phyloP scores from a whole-genome alignment of 1,140 invertebrate species.

The Ceratosolen solmsi region DNA sequence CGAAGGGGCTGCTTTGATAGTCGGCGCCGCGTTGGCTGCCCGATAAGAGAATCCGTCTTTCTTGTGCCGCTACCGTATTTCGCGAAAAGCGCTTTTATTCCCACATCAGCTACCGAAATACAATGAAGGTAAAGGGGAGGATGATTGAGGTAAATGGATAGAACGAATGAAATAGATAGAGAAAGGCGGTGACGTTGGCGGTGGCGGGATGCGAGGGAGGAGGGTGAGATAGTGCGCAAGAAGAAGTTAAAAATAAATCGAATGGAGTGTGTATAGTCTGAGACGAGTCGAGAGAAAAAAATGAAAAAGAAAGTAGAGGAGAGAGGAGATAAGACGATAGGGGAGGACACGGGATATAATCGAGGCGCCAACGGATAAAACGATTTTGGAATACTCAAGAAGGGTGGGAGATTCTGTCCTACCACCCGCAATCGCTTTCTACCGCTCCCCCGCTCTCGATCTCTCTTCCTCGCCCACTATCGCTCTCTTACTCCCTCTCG shows the following conservation, averaged over 20 bases:
- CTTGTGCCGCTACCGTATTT: constrained; percentile 50
- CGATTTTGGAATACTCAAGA: constrained; percentile 35
- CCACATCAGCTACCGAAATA: constrained; percentile 41
- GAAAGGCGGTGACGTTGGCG: background rate
- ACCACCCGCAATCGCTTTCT: too few relatives aligned
- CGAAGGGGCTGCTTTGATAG: constrained; percentile 47
- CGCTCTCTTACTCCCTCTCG: background rate
- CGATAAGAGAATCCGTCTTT: constrained; percentile 57
- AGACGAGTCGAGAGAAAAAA: background rate
- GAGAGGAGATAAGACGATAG: constrained; percentile 39
- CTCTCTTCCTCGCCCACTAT: background rate
- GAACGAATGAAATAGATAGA: background rate
- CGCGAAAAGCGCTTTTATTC: constrained; percentile 55
- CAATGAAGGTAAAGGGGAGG: constrained; percentile 31
- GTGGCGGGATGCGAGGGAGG: background rate
- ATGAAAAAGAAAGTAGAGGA: constrained; percentile 14
- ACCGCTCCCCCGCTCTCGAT: too few relatives aligned
- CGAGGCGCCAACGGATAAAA: constrained; percentile 33
- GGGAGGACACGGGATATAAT: too few relatives aligned
- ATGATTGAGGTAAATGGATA: background rate
- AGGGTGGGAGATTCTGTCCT: background rate
- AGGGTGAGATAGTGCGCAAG: too few relatives aligned
- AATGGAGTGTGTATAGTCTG: background rate
- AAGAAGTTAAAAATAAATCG: constrained; percentile 26
- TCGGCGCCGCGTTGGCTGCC: constrained; percentile 11